Evolutionary conservation across 2,888 invertebrate genomes (phyloP), one percentile per base, ranked within the genome.

Genomic region (Idaea straminata): DNA sequence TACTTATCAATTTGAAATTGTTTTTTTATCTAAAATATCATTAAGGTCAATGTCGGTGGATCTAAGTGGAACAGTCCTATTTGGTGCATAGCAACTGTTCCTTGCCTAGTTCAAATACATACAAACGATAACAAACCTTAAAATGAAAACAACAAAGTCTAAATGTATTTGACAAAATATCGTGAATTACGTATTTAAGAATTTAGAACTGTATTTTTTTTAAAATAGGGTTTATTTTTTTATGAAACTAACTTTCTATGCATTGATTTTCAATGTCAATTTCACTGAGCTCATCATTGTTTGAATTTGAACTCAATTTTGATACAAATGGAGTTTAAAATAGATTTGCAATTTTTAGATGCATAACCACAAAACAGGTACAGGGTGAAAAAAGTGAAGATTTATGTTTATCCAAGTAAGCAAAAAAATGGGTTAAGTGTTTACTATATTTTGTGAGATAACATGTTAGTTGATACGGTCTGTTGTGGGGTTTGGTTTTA

Each of bases 381-480:
- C 74, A 74, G 71, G 69, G 75, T 72, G 71, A 74, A 79, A 80
- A 86, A 83, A 66, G 63, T 71, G 67, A 77, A 82, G 85, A 87
- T 89, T 87, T 84, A 87, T 87, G 83, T 82, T 81, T 81, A 84
- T 84, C 71, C 78, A 73, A 79, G 78, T 75, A 71, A 67, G 77
- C 79, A 85, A 87, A 88, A 68, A 87, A 87, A 83, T 85, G 82
- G 85, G 85, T 84, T 85, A 85, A 87, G 86, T 86, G 85, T 88
- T 83, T 85, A 83, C 78, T 78, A 76, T 80, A 83, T 83, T 75
- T 77, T 77, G 66, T 72, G 76, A 79, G 81, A 83, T 82, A 84
- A 85, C 85, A 84, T 80, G 87, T 85, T 83, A 82, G 72, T 67
- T 72, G 82, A 85, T 79, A 81, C 64, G 66, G 63, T 47, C 7